Percentiles rank a stretch among this genome's conserved stretches.
Conservation (phyloP, 2,888 invertebrate genomes). For the Nemotelus nigrinus region DNA sequence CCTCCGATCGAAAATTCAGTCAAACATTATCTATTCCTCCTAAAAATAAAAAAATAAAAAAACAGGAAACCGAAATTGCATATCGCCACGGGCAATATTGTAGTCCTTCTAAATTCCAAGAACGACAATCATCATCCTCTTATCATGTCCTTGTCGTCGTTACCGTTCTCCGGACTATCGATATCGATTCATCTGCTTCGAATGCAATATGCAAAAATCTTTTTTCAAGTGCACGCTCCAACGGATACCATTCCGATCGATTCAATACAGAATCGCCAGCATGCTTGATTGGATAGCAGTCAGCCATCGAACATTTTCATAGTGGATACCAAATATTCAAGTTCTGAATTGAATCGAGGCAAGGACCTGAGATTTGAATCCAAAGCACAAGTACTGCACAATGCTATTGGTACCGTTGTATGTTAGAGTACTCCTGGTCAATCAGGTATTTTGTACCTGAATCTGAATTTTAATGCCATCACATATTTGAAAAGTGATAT, state of each 20-base stretch:
- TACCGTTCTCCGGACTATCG: conserved; percentile 47
- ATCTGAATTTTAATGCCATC: conserved; percentile 14
- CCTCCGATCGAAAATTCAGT: conserved; percentile 19
- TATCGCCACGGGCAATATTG: conserved; percentile 37
- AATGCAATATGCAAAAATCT: conserved; percentile 44
- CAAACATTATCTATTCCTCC: conserved; percentile 34
- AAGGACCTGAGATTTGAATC: not conserved
- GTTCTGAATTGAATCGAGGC: conserved; percentile 24
- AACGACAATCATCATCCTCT: conserved; percentile 48
- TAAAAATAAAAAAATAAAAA: not conserved
- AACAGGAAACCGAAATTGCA: not conserved
- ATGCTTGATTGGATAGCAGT: conserved; percentile 40
- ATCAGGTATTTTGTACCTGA: conserved; percentile 32
- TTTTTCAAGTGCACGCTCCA: conserved; percentile 42
- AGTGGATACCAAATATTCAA: conserved; percentile 6
- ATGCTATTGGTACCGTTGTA: not conserved
- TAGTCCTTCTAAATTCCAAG: conserved; percentile 44
- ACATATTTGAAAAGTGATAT: conserved; percentile 21
- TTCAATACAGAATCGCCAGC: conserved; percentile 34
- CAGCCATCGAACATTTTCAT: conserved; percentile 32
- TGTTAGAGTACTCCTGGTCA: conserved; percentile 8
- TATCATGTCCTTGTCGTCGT: conserved; percentile 43
- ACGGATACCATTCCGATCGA: conserved; percentile 31
- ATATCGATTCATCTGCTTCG: conserved; percentile 36
- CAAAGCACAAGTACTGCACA: not conserved